Evolutionary conservation across 2,888 invertebrate genomes (phyloP), one percentile per base, ranked within the genome.

Genomic region (Mamestra brassicae): DNA sequence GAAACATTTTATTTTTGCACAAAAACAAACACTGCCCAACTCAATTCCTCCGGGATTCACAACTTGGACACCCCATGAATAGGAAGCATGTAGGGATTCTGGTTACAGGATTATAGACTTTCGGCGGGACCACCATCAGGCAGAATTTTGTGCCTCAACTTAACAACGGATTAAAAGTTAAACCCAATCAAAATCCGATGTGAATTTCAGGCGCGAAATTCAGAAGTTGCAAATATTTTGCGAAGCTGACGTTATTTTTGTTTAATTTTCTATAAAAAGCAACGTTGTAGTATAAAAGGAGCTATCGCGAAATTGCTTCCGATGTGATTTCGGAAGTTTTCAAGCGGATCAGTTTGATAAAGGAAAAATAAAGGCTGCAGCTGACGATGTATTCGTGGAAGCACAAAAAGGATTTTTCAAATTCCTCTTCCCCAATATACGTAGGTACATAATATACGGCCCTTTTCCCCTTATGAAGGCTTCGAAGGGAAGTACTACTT

Each of bases 141-240:
- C 63, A 54, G 67, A 83, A 67, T 55, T 54, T 58, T 26, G 17
- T 5, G 45, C 57, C 17, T 71, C 38, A 68, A 47, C 54, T 54
- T 71, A 58, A 66, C 68, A 70, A 61, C n/a, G 74, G 76, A 74
- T 83, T 84, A 74, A 62, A 83, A 83, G 71, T 81, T 70, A 69
- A 66, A 73, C 34, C 63, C 58, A 71, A 71, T 69, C 69, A 77
- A 74, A 62, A 84, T 57, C 38, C 54, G 50, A 52, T 45, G 63
- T n/a, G 54, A 71, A 76, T 55, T 69, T 78, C 52, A 26, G 45
- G 15, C 17, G 50, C n/a, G 54, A 62, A 61, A 67, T 47, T 38
- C 42, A 62, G 7, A 69, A 65, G 66, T 67, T 34, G 17, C 36
- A 15, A 66, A 76, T 34, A 50, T 74, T 57, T 68, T 62, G 17